Percentiles rank a stretch among this genome's conserved stretches.
Evolutionary conservation across 2,113 vertebrate species (phyloP).

Genomic region (Blennius ocellaris): DNA sequence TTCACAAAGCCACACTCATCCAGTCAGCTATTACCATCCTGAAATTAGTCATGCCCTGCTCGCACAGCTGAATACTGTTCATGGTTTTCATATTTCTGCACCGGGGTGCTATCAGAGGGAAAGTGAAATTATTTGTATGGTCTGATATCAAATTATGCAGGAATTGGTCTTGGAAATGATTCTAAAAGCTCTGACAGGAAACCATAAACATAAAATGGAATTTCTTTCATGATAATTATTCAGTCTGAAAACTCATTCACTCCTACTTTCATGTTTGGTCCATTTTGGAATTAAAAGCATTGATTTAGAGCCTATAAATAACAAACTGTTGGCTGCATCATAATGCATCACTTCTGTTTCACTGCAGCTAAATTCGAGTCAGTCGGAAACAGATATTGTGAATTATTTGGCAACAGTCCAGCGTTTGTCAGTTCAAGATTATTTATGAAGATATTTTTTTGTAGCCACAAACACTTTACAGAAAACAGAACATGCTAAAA

Average conservation of each 20-base stretch:
- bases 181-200: constrained; percentile 49
- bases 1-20: constrained; percentile 16
- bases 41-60: constrained; percentile 23
- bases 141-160: constrained; percentile 46
- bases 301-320: constrained; percentile 56
- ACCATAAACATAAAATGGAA: constrained; percentile 44
- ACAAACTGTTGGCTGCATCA: constrained; percentile 24
- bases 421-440: constrained; percentile 1
- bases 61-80: constrained; percentile 11
- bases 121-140: constrained; percentile 33
- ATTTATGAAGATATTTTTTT: constrained; percentile 1
- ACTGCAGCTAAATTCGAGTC: constrained; percentile 21
- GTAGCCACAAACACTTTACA: constrained; percentile 7
- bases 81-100: constrained; percentile 38
- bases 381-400: constrained; percentile 7
- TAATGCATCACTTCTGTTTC: constrained; percentile 25
- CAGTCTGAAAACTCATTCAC: constrained; percentile 47
- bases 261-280: constrained; percentile 28
- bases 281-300: constrained; percentile 57
- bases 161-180: constrained; percentile 36
- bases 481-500: constrained; percentile 20
- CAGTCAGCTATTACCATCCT: not conserved
- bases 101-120: constrained; percentile 16
- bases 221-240: constrained; percentile 38
- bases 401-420: constrained; percentile 22